Conservation (phyloP, 23 tunicate species). For the Phallusia fumigata region DNA sequence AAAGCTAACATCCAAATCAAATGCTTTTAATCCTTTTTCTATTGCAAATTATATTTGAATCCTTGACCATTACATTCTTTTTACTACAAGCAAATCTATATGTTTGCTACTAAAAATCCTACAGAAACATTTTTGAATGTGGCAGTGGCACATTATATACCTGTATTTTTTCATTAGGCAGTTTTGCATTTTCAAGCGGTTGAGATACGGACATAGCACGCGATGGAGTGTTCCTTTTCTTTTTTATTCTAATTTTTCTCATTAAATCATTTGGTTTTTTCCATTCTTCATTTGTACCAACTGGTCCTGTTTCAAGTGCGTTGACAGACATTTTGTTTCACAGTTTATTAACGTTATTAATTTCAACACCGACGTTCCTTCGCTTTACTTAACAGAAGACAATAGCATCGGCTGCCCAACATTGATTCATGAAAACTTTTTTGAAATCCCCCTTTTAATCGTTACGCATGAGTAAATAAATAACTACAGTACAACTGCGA, state of each 20-base stretch:
- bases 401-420: too few relatives aligned
- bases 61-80: too few relatives aligned
- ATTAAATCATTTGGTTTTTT: slow-evolving; percentile 67
- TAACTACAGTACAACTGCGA: too few relatives aligned
- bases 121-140: background rate
- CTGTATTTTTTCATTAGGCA: background rate
- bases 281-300: slow-evolving; percentile 34
- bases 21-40: background rate
- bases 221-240: slow-evolving; percentile 4
- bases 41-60: too few relatives aligned
- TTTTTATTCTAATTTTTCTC: slow-evolving; percentile 44
- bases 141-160: background rate
- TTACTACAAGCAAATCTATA: background rate
- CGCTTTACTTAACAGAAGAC: too few relatives aligned
- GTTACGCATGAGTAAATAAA: too few relatives aligned
- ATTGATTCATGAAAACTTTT: too few relatives aligned
- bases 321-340: background rate
- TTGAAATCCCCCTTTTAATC: too few relatives aligned
- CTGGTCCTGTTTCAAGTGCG: background rate
- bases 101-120: too few relatives aligned
- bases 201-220: slow-evolving; percentile 6
- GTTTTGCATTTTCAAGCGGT: background rate
- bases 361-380: too few relatives aligned
- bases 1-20: background rate
- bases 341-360: too few relatives aligned